Evolutionary conservation across 2,113 vertebrate genomes (phyloP).

Genomic region (Archocentrus centrarchus): DNA sequence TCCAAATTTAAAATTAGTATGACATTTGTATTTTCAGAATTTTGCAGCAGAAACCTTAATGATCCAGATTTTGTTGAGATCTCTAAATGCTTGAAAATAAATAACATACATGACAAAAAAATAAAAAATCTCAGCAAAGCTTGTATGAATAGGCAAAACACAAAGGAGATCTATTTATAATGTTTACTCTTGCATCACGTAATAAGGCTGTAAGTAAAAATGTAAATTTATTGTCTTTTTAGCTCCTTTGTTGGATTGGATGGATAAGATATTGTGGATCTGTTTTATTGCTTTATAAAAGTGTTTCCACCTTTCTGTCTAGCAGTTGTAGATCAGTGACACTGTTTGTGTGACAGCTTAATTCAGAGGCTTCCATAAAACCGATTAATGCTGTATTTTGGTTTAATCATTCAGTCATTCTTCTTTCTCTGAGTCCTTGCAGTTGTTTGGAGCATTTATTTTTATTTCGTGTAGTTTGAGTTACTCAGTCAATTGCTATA

Average conservation of each 20-base stretch:
- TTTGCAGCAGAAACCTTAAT: neutral
- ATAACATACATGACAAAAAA: neutral
- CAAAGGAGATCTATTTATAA: neutral
- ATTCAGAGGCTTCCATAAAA: neutral
- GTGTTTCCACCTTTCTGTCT: neutral
- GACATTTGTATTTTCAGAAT: neutral
- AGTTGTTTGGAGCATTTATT: conserved; percentile 22
- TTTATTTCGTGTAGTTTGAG: neutral
- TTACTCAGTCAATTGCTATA: conserved; percentile 35
- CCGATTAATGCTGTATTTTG: neutral
- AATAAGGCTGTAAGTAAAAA: neutral
- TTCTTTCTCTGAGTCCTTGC: neutral
- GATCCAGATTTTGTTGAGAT: neutral
- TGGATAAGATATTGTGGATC: no score
- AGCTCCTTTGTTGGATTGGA: neutral
- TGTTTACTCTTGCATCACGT: neutral
- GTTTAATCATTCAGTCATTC: neutral
- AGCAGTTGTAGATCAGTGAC: neutral
- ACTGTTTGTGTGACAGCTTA: neutral
- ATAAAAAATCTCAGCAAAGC: neutral
- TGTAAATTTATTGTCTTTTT: neutral
- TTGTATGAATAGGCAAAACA: neutral
- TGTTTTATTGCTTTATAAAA: neutral
- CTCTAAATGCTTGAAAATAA: neutral
- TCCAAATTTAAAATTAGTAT: neutral